phyloP scores from a whole-genome alignment of 2,888 invertebrate species.

The Ophioninae sp. region DNA sequence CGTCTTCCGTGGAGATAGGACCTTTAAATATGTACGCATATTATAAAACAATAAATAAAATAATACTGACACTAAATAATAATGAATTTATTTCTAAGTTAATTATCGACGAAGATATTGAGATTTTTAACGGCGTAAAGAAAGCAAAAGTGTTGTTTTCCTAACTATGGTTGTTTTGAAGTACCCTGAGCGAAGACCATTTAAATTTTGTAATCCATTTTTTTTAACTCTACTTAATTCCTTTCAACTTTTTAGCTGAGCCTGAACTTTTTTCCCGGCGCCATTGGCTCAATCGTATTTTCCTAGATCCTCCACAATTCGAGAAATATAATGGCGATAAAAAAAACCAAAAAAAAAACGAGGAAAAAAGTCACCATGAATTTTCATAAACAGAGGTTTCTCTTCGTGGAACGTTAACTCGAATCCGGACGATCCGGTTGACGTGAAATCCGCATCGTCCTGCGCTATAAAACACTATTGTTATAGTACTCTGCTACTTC shows the following conservation, averaged over 20 bases:
- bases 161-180: background rate
- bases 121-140: too few relatives aligned
- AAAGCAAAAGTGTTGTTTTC: background rate
- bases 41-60: too few relatives aligned
- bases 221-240: background rate
- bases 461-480: constrained; percentile 43
- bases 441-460: constrained; percentile 33
- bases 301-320: background rate
- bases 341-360: too few relatives aligned
- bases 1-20: too few relatives aligned
- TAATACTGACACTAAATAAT: background rate
- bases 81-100: background rate
- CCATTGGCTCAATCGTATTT: background rate
- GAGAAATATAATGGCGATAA: background rate
- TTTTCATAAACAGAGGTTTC: constrained; percentile 54
- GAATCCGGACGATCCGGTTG: constrained; percentile 49
- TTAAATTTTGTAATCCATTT: background rate
- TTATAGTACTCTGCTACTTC: constrained; percentile 40
- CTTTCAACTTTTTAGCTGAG: background rate
- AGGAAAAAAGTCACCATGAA: constrained; percentile 26
- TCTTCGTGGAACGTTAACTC: constrained; percentile 49
- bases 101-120: too few relatives aligned
- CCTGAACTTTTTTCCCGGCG: background rate
- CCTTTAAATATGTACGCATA: too few relatives aligned
- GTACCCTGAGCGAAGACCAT: background rate